Evolutionary conservation across 2,888 invertebrate species (phyloP), one percentile per base, ranked within the genome.

Genomic region (Oasisia sp.): DNA sequence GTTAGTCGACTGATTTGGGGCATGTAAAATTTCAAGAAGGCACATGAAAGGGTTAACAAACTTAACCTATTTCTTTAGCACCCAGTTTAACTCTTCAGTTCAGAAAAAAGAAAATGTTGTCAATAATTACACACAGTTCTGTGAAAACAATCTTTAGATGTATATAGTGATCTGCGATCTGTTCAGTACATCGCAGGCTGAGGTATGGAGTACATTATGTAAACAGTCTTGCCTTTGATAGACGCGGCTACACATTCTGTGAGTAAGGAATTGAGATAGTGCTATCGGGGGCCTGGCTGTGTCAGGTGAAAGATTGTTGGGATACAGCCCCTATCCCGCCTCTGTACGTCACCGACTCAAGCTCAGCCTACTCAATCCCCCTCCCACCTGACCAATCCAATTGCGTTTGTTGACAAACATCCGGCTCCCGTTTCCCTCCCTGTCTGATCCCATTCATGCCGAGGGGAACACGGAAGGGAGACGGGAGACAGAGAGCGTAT

Each of bases 331-430:
- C 74, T n/a, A 19, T 7, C 7, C 27, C 27, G 7, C 74, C 74
- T n/a, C n/a, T n/a, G n/a, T n/a, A 74, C 74, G 27, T 74, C 74
- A 74, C 19, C n/a, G 27, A 5, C 74, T 74, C 27, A 27, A 74
- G 74, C 74, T 27, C n/a, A 7, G 74, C 27, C n/a, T 74, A 19
- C 74, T 27, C 74, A n/a, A 7, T 19, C 27, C 74, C 7, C 74
- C 27, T 7, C 74, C 19, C 19, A 74, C 74, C 74, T 74, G 74
- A 74, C 74, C 74, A 74, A 74, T 74, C 74, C 74, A 74, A 19
- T 27, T 74, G 74, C 74, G 27, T 74, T 74, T 74, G 74, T 74
- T 74, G 74, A 74, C 74, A 74, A 74, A 74, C 74, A 74, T 74
- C 74, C 27, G 74, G 74, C 74, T 74, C 3, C 19, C 7, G 74